Evolutionary conservation across 1,140 invertebrate genomes (phyloP), one percentile per base, ranked within the genome.

Genomic region (Brachionus sp.): DNA sequence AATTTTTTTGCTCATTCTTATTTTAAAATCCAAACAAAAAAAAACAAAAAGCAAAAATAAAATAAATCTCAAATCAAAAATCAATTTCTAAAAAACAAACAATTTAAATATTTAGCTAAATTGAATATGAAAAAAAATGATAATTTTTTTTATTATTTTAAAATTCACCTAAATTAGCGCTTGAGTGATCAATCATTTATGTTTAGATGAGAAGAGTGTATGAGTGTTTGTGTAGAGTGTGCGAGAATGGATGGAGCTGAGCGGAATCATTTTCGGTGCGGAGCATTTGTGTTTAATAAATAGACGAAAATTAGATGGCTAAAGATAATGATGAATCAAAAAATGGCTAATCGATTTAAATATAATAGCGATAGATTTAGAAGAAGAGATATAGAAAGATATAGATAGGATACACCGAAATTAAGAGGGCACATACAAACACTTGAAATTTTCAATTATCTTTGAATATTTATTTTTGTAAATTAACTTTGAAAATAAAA

Each of bases 401-500:
- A 57, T n/a, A 3, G 13, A n/a, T 10, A 19, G 25, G 33, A 66
- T 33, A 23, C 50, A 57, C 50, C 50, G 50, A 33, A 66, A 66
- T n/a, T 29, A 23, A 66, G 33, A 66, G 33, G 25, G 10, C 25
- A 35, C 10, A 46, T 12, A 46, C 25, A 66, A 66, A 66, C 64
- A 66, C 64, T 66, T 66, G 25, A 66, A 66, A 66, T 29, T 66
- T 66, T 66, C 64, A 33, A 66, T 66, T 66, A 66, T 66, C 64
- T 66, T 66, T 66, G 64, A 66, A 66, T 66, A 33, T 66, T 66
- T 66, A 33, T 66, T 66, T 66, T 66, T n/a, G 62, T 66, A 66
- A 66, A 66, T 66, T 66, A 66, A 66, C 64, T 66, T 66, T 66
- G 64, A 66, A 66, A 66, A 57, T 57, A 57, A 57, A 57, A 57